Conservation (phyloP, 2,888 invertebrate genomes). For the Chorisops tibialis region DNA sequence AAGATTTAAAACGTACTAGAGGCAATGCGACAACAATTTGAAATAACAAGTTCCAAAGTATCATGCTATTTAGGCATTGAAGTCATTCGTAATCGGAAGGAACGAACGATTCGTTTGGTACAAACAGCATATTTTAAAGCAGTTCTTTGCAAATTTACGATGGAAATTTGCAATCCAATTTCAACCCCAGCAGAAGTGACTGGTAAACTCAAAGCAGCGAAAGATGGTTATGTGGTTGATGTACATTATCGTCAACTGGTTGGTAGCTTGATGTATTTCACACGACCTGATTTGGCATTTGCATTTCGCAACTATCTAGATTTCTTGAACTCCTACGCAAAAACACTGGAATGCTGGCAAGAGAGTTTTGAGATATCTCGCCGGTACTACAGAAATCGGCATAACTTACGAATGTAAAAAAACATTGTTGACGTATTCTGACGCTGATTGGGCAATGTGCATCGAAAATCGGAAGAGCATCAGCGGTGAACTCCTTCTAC, state of each 20-base stretch:
- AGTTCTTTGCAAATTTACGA: slow-evolving; percentile 1
- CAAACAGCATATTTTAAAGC: not conserved
- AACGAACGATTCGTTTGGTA: not conserved
- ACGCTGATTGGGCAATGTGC: slow-evolving; percentile 4
- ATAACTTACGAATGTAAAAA: not conserved
- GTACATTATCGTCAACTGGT: not conserved
- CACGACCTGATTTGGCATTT: not conserved
- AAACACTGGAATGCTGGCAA: not conserved
- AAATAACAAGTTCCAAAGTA: slow-evolving; percentile 30
- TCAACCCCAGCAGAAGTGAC: slow-evolving; percentile 24
- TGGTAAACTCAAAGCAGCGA: too few relatives aligned
- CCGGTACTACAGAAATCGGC: not conserved
- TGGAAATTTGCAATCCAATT: slow-evolving; percentile 32
- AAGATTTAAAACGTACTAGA: not conserved
- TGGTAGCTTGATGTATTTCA: not conserved
- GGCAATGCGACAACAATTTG: slow-evolving; percentile 3
- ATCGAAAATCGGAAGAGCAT: not conserved
- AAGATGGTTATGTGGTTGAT: not conserved
- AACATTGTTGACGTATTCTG: not conserved
- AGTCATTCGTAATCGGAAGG: not conserved
- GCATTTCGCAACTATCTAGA: not conserved
- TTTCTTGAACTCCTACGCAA: not conserved
- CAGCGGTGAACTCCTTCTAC: not conserved
- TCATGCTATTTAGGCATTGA: slow-evolving; percentile 28
- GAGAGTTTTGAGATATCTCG: not conserved